Conservation (phyloP, 2,888 invertebrate genomes). For the Perithous albicinctus region DNA sequence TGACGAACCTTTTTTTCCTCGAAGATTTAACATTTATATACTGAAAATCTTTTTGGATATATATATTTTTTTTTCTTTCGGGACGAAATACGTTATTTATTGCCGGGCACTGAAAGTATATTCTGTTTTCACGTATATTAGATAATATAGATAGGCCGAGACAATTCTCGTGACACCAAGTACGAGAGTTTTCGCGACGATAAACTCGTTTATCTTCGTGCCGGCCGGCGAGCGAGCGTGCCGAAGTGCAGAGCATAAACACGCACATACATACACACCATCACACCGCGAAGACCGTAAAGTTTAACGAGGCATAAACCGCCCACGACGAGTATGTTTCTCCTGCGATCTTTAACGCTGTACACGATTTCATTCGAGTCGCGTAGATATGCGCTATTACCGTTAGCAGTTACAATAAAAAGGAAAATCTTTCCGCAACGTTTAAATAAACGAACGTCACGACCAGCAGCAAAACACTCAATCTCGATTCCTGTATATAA, state of each 20-base stretch:
- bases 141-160: slow-evolving; percentile 41
- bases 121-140: slow-evolving; percentile 15
- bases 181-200: slow-evolving; percentile 62
- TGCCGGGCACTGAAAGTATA: slow-evolving; percentile 6
- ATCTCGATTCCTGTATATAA: neutral
- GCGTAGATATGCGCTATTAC: slow-evolving; percentile 26
- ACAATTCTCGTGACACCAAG: slow-evolving; percentile 40
- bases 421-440: slow-evolving; percentile 17
- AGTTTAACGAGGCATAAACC: slow-evolving; percentile 66
- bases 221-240: slow-evolving; percentile 54
- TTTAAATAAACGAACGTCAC: slow-evolving; percentile 1
- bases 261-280: slow-evolving; percentile 23
- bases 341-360: slow-evolving; percentile 43
- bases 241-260: slow-evolving; percentile 46
- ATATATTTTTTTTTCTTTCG: neutral
- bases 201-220: slow-evolving; percentile 68
- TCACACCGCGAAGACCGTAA: slow-evolving; percentile 20
- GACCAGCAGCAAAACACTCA: neutral
- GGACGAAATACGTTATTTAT: slow-evolving; percentile 14
- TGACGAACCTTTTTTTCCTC: neutral
- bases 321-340: slow-evolving; percentile 48
- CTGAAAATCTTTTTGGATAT: neutral
- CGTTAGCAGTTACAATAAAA: slow-evolving; percentile 21
- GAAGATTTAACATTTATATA: neutral
- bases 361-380: slow-evolving; percentile 19